phyloP scores from a whole-genome alignment of 2,797 vertebrate genomes.

The Acanthornis magna region DNA sequence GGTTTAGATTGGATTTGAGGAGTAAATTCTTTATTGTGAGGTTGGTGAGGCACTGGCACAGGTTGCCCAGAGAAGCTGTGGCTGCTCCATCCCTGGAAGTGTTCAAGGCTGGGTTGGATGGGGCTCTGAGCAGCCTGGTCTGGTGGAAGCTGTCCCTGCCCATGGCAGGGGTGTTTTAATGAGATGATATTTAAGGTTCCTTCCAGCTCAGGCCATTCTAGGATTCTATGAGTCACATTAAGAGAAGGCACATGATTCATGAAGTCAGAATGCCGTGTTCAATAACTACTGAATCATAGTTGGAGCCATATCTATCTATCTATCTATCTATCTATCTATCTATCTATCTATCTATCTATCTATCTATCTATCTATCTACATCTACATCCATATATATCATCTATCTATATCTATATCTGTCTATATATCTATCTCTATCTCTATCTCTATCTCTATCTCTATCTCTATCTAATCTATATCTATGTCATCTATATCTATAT shows the following conservation, averaged over 20 bases:
- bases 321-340: no score
- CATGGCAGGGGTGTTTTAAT: accelerated
- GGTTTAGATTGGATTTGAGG: not conserved
- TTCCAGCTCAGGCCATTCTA: not conserved
- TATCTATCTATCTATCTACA: no score
- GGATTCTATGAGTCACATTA: not conserved
- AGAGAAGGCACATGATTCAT: not conserved
- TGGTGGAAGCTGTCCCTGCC: not conserved
- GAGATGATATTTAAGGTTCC: accelerated
- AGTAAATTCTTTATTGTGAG: not conserved
- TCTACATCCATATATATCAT: no score
- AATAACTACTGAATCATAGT: not conserved
- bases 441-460: no score
- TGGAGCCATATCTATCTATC: not conserved
- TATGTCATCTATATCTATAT: no score
- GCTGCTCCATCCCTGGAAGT: accelerated
- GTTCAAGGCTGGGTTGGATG: not conserved
- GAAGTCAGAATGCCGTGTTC: not conserved
- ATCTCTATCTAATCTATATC: no score
- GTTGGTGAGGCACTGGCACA: accelerated
- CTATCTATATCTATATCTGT: not conserved
- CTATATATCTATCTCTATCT: no score
- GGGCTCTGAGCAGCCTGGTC: accelerated
- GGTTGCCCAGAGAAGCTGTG: not conserved
- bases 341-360: no score